A percentile compares a stretch with the other conserved stretches of the same genome.
These are phyloP conservation scores for Dryas iulia DNA, from an alignment of 1,140 invertebrate genomes.

Conservation along the genomic window DNA sequence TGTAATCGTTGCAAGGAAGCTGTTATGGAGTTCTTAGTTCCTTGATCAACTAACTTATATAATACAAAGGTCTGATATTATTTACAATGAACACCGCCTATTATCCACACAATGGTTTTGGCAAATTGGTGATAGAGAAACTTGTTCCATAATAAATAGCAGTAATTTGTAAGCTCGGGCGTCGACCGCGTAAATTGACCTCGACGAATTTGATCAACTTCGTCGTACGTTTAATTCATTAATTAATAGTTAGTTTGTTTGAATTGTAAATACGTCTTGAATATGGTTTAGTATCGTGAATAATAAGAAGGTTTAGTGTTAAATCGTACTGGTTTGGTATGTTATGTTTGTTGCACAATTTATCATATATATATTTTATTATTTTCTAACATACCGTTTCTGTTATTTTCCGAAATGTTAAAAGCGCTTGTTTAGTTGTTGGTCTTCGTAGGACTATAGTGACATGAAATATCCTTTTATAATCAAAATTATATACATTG, in stretches of 20 bases:
- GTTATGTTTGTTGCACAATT: too few relatives aligned
- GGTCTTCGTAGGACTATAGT: too few relatives aligned
- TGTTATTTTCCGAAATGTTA: too few relatives aligned
- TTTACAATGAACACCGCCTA: slow-evolving; percentile 39
- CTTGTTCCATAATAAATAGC: slow-evolving; percentile 57
- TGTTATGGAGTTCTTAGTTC: slow-evolving; percentile 7
- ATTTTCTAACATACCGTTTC: too few relatives aligned
- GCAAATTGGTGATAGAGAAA: slow-evolving; percentile 62
- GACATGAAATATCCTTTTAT: too few relatives aligned
- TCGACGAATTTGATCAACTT: slow-evolving; percentile 32
- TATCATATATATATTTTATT: too few relatives aligned
- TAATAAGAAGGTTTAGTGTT: background rate
- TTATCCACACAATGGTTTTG: slow-evolving; percentile 51
- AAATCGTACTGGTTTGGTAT: too few relatives aligned
- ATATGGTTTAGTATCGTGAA: background rate
- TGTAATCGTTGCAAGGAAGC: slow-evolving; percentile 6
- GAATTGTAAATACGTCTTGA: slow-evolving; percentile 3
- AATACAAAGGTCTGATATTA: slow-evolving; percentile 31
- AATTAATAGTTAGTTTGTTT: slow-evolving; percentile 22
- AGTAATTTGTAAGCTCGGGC: slow-evolving; percentile 50
- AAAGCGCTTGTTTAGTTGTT: too few relatives aligned
- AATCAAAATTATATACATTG: too few relatives aligned
- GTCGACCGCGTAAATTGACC: slow-evolving; percentile 33
- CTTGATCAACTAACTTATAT: slow-evolving; percentile 22
- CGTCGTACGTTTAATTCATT: slow-evolving; percentile 26